Evolutionary conservation across 2,888 invertebrate genomes (phyloP), one percentile per base, ranked within the genome.

Genomic region (Leucoptera coffeella): DNA sequence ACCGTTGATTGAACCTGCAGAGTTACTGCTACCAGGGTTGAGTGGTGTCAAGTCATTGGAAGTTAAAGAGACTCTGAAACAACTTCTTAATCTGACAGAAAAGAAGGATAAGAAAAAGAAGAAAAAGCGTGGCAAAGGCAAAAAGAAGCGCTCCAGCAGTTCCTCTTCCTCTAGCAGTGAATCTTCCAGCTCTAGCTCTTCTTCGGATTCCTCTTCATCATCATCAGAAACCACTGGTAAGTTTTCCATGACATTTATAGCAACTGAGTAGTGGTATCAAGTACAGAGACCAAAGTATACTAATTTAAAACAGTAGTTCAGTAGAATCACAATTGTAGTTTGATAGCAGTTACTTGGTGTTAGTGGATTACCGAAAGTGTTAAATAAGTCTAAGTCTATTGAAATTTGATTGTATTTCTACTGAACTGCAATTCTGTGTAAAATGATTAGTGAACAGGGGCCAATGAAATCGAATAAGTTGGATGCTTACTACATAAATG

Each of bases 41-140:
- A 61, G 72, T 3, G 60, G 72, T 9, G 62, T 65, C 2, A 72
- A 77, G 35, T 62, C 74, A 0, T 61, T 69, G 35, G 80, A 82
- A 42, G 77, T 80, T 42, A 79, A 80, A 35, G 81, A 81, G 38
- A 78, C 80, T 2, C 46, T 77, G 24, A 81, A 81, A 39, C 77
- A 80, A 37, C 47, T 82, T 28, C 48, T 81, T 34, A 79, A 78
- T 42, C 42, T 73, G 31, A 73, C 72, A 6, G 76, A 77, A 34
- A 80, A 79, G 44, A 78, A 79, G 23, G 78, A 78, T 29, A 80
- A 78, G 50, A 80, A 79, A 47, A 78, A 77, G 47, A 79, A 78
- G 47, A 75, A 75, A 41, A 78, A 77, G 38, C 74, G 77, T 30
- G 78, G 80, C 40, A 80, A 79, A 48, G 75, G 78, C 32, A 77